phyloP scores from a whole-genome alignment of 2,888 invertebrate genomes.

The Morpho helenor region DNA sequence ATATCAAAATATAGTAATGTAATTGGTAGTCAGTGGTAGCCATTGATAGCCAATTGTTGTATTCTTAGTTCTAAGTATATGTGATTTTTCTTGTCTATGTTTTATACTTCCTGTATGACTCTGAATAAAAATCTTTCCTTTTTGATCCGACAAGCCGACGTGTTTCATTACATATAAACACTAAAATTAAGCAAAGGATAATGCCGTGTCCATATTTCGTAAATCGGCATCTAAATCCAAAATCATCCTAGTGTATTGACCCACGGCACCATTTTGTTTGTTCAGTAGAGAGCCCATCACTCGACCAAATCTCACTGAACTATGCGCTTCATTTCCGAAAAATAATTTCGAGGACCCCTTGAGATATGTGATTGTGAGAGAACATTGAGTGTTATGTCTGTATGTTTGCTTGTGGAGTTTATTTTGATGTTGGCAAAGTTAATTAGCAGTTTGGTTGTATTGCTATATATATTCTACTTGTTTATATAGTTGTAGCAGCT shows the following conservation, averaged over 20 bases:
- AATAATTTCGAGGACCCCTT: constrained; percentile 45
- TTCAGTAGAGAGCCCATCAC: constrained; percentile 34
- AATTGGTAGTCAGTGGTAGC: too few relatives aligned
- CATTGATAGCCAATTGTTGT: too few relatives aligned
- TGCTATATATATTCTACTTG: not conserved
- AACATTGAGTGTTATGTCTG: constrained; percentile 2
- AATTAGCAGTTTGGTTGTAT: not conserved
- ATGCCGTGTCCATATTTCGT: constrained; percentile 15
- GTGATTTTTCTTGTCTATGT: too few relatives aligned
- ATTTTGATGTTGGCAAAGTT: not conserved
- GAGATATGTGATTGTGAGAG: constrained; percentile 17
- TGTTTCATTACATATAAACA: too few relatives aligned
- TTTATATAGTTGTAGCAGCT: not conserved
- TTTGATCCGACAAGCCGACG: too few relatives aligned
- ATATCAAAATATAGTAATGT: too few relatives aligned
- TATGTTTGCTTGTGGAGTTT: not conserved
- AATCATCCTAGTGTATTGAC: constrained; percentile 35
- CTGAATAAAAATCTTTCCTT: too few relatives aligned
- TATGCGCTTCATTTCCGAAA: constrained; percentile 51
- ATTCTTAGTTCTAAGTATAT: too few relatives aligned
- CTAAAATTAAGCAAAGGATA: not conserved
- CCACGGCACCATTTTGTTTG: constrained; percentile 36
- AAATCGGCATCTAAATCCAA: constrained; percentile 11
- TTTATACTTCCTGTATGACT: too few relatives aligned
- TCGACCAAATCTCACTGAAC: constrained; percentile 38